Evolutionary conservation across 2,797 vertebrate species (phyloP).

Genomic region (Liparis tanakae): DNA sequence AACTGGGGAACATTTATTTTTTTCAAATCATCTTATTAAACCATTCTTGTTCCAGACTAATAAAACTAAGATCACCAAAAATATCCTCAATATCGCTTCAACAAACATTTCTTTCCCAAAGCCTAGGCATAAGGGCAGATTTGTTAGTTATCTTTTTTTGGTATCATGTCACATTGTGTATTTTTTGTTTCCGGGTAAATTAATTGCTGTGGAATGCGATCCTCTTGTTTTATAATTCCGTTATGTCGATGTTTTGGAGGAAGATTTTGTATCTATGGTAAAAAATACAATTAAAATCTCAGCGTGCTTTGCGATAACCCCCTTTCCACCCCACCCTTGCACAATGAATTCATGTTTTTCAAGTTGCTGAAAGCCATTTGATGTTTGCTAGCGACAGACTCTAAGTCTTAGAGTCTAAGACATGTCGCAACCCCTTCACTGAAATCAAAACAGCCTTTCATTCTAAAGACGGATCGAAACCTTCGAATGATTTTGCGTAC

Average conservation of each 20-base stretch:
- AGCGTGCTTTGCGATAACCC: neutral
- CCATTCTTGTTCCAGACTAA: too few relatives aligned
- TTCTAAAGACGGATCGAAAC: too few relatives aligned
- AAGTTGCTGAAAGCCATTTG: constrained; percentile 28
- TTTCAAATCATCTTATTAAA: constrained; percentile 14
- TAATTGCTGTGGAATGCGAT: constrained; percentile 33
- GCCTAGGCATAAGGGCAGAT: constrained; percentile 14
- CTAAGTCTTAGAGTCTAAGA: too few relatives aligned
- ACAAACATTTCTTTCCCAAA: neutral
- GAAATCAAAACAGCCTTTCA: too few relatives aligned
- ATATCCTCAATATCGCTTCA: constrained; percentile 3
- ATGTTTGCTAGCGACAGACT: constrained; percentile 9
- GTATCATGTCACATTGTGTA: constrained; percentile 35
- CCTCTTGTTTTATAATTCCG: too few relatives aligned
- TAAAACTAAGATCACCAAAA: constrained; percentile 10
- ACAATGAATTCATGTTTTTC: neutral
- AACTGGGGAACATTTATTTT: neutral
- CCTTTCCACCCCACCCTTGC: neutral
- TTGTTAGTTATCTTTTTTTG: constrained; percentile 20
- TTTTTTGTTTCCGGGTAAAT: constrained; percentile 51
- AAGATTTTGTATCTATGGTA: neutral
- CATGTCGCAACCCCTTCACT: too few relatives aligned
- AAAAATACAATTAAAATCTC: constrained; percentile 14
- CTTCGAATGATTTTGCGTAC: too few relatives aligned
- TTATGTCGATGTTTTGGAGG: constrained; percentile 6